Conservation (phyloP, 2,797 vertebrate genomes). For the Prunella strophiata region DNA sequence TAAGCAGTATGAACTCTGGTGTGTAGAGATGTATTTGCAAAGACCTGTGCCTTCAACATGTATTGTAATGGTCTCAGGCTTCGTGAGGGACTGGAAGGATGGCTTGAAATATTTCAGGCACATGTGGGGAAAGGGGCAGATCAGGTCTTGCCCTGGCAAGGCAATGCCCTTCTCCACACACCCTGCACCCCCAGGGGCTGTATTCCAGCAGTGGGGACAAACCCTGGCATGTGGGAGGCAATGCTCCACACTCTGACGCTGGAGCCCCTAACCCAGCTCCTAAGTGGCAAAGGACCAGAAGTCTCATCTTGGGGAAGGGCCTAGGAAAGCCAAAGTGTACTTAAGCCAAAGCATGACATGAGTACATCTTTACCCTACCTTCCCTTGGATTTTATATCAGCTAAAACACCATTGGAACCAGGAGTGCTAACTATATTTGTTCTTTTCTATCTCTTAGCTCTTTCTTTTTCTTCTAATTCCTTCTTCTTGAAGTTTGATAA, state of each 20-base stretch:
- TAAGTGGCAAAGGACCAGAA: not conserved
- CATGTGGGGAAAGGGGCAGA: rapidly evolving
- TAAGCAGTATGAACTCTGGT: not conserved
- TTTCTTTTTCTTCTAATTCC: not conserved
- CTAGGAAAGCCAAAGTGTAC: not conserved
- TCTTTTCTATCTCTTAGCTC: not conserved
- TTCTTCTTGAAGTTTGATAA: not conserved
- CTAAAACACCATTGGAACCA: not conserved
- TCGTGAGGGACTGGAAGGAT: too few species aligned
- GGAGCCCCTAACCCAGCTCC: not conserved
- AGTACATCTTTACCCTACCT: rapidly evolving
- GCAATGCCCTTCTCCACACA: not conserved
- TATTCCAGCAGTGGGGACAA: not conserved
- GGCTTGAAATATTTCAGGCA: too few species aligned
- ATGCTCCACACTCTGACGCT: rapidly evolving
- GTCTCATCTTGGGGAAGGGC: rapidly evolving
- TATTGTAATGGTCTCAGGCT: not conserved
- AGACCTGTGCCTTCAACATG: not conserved
- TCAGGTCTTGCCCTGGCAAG: not conserved
- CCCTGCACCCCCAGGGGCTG: too few species aligned
- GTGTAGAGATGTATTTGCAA: not conserved
- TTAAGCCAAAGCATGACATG: not conserved
- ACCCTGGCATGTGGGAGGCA: too few species aligned
- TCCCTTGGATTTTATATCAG: not conserved
- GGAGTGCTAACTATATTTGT: not conserved